phyloP scores from a whole-genome alignment of 1,140 invertebrate genomes.

The Aphaenogaster ashmeadi region DNA sequence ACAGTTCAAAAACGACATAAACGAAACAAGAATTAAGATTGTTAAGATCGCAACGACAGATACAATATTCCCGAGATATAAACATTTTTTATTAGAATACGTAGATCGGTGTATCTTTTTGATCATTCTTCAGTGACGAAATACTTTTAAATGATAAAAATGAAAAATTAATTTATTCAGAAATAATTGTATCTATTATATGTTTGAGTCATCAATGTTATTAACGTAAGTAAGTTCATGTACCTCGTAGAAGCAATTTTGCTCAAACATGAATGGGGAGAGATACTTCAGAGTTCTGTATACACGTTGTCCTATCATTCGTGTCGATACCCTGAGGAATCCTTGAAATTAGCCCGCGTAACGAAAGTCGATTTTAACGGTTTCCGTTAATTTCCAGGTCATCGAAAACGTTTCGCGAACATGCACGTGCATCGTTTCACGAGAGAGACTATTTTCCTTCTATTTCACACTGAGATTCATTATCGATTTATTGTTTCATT shows the following conservation, averaged over 20 bases:
- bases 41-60: neutral
- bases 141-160: neutral
- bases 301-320: constrained; percentile 54
- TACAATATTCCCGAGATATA: neutral
- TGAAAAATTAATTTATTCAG: neutral
- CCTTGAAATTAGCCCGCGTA: constrained; percentile 42
- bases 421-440: neutral
- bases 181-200: neutral
- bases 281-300: constrained; percentile 19
- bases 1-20: constrained; percentile 14
- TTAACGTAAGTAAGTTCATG: neutral
- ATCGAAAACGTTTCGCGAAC: constrained; percentile 11
- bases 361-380: constrained; percentile 30
- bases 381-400: constrained; percentile 53
- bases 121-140: neutral
- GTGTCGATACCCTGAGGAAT: constrained; percentile 65
- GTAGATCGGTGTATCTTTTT: neutral
- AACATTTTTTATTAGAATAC: neutral
- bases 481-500: neutral
- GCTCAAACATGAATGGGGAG: neutral
- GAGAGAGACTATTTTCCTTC: neutral
- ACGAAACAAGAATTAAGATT: neutral
- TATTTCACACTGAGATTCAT: neutral
- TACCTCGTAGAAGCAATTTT: constrained; percentile 17
- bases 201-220: neutral